Evolutionary conservation across 2,797 vertebrate species (phyloP).

Genomic region (Chaetodon trifasciatus): DNA sequence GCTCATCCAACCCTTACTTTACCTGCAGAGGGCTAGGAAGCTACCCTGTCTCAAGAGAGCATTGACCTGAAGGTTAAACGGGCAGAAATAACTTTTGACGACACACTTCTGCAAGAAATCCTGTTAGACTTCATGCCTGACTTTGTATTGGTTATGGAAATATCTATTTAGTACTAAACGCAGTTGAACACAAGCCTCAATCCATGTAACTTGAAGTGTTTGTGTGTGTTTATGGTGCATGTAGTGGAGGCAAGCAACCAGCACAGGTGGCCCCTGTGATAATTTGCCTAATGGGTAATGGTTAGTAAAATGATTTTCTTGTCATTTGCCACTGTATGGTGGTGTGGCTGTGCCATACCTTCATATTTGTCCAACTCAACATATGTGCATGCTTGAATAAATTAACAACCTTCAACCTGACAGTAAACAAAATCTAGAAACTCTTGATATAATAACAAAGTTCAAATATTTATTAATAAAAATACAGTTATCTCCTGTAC

Average conservation of each 20-base stretch:
- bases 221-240: neutral
- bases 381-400: no score
- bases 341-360: no score
- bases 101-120: neutral
- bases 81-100: neutral
- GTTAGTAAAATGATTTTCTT: neutral
- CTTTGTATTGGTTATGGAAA: neutral
- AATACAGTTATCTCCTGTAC: constrained; percentile 50
- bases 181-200: neutral
- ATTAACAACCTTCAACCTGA: neutral
- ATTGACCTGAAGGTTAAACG: neutral
- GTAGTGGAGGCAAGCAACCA: neutral
- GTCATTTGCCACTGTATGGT: neutral
- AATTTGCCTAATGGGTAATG: neutral
- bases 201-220: neutral
- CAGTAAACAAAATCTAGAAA: neutral
- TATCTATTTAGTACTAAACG: neutral
- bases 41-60: neutral
- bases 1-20: constrained; percentile 3
- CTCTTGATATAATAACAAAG: constrained; percentile 20
- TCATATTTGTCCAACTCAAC: no score
- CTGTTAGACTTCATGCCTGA: neutral
- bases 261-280: neutral
- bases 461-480: constrained; percentile 71
- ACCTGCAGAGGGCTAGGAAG: constrained; percentile 4